Percentiles rank a stretch among this genome's conserved stretches.
Evolutionary conservation across 2,888 invertebrate species (phyloP).

Genomic region (Drosophila setosimentum): DNA sequence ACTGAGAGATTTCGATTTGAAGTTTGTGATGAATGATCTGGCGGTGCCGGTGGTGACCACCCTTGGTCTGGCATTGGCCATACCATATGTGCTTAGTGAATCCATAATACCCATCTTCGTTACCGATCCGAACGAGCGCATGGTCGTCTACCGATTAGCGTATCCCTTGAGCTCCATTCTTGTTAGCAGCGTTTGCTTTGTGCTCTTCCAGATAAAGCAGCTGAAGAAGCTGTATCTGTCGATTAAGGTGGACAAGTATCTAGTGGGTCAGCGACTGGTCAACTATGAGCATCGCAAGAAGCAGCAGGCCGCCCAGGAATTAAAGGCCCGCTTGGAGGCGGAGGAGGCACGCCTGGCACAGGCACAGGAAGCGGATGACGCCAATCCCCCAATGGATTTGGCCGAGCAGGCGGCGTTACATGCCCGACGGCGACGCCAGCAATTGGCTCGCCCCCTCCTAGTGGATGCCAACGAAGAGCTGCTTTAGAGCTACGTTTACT

Average conservation of each 20-base stretch:
- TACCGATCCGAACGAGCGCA: constrained; percentile 88
- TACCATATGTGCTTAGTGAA: constrained; percentile 96
- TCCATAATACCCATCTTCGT: constrained; percentile 90
- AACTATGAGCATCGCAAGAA: constrained; percentile 96
- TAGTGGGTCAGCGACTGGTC: constrained; percentile 97
- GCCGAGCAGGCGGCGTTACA: constrained; percentile 57
- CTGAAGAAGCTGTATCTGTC: constrained; percentile 98
- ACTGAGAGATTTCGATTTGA: constrained; percentile 95
- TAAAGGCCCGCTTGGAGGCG: constrained; percentile 63
- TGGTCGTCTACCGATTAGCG: constrained; percentile 92
- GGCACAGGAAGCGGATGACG: constrained; percentile 27
- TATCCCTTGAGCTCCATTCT: constrained; percentile 95
- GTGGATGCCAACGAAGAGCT: constrained; percentile 61
- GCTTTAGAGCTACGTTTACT: constrained; percentile 60
- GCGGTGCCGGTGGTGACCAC: constrained; percentile 95
- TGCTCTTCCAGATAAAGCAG: constrained; percentile 95
- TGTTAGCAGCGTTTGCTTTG: constrained; percentile 88
- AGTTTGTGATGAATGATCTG: constrained; percentile 93
- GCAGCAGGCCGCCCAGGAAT: constrained; percentile 85
- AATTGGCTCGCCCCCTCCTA: constrained; percentile 44
- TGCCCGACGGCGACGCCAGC: constrained; percentile 46
- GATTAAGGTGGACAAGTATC: constrained; percentile 99
- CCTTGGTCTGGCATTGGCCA: constrained; percentile 94
- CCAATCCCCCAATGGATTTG: constrained; percentile 44
- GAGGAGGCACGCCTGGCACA: constrained; percentile 41